Percentiles rank a stretch among this genome's conserved stretches.
Evolutionary conservation across 2,888 invertebrate species (phyloP).

Genomic region (Polyommatus iphigenia): DNA sequence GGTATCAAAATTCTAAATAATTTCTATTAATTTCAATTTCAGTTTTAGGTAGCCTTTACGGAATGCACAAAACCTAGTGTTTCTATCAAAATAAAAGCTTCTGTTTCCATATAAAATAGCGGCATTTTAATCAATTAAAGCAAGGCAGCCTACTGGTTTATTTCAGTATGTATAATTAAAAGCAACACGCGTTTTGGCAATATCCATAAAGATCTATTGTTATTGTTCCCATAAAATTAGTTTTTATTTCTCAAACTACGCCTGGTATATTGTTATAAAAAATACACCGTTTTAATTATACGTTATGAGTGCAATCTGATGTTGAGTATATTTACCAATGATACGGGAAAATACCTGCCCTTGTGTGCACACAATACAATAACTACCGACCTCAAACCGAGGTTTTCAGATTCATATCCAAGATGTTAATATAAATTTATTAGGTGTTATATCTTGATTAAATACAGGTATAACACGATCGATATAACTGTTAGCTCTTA

Average conservation of each 20-base stretch:
- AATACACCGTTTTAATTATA: constrained; percentile 25
- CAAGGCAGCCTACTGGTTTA: background rate
- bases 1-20: too few relatives aligned
- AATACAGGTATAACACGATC: too few relatives aligned
- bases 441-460: background rate
- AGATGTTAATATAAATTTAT: background rate
- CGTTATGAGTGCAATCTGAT: constrained; percentile 6
- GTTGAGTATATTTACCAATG: constrained; percentile 22
- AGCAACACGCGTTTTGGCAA: constrained; percentile 14
- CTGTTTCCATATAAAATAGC: too few relatives aligned
- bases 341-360: constrained; percentile 30
- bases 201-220: constrained; percentile 15
- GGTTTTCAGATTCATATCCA: background rate
- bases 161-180: background rate
- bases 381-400: constrained; percentile 16
- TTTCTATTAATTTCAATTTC: too few relatives aligned
- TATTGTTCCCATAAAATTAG: constrained; percentile 1
- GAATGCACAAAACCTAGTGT: too few relatives aligned
- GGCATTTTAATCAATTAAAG: background rate
- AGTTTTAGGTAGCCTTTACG: too few relatives aligned
- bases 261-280: background rate
- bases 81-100: too few relatives aligned
- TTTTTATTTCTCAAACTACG: background rate
- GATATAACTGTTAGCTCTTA: too few relatives aligned
- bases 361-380: constrained; percentile 19